Percentiles rank a stretch among this genome's conserved stretches.
These are phyloP conservation scores for Eulemur coronatus DNA, from an alignment of 2,797 vertebrate species.

Conservation along the genomic window DNA sequence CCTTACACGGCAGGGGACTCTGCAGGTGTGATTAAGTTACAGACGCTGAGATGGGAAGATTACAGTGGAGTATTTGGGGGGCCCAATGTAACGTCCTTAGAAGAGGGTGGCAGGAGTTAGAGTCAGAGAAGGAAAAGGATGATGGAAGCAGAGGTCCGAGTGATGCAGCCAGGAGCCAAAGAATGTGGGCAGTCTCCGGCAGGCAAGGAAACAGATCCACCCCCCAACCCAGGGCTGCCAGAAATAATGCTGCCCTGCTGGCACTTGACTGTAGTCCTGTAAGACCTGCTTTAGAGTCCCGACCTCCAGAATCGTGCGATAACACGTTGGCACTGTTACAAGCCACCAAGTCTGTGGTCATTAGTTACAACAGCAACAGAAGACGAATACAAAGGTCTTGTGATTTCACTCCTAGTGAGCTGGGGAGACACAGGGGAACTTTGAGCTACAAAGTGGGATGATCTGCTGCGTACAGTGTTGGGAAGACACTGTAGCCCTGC, in stretches of 20 bases:
- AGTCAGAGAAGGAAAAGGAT: background rate
- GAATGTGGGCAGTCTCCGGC: background rate
- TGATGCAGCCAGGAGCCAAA: background rate
- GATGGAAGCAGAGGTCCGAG: background rate
- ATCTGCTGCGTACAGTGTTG: too few relatives aligned
- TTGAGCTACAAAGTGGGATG: background rate
- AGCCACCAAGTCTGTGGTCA: background rate
- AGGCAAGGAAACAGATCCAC: background rate
- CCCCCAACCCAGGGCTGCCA: too few relatives aligned
- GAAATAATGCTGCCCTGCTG: background rate
- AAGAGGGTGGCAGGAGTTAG: background rate
- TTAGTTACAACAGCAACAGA: background rate
- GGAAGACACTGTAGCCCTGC: too few relatives aligned
- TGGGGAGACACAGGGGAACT: background rate
- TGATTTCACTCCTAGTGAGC: background rate
- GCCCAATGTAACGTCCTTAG: background rate
- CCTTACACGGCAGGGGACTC: background rate
- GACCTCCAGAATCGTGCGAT: too few relatives aligned
- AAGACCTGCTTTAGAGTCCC: background rate
- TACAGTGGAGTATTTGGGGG: background rate
- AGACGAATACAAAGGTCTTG: background rate
- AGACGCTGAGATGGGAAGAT: background rate
- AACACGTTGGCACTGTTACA: too few relatives aligned
- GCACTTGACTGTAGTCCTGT: background rate
- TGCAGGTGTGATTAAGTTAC: background rate